These are phyloP conservation scores for Leucozona laternaria DNA, from an alignment of 2,888 invertebrate genomes.

Conservation along the genomic window DNA sequence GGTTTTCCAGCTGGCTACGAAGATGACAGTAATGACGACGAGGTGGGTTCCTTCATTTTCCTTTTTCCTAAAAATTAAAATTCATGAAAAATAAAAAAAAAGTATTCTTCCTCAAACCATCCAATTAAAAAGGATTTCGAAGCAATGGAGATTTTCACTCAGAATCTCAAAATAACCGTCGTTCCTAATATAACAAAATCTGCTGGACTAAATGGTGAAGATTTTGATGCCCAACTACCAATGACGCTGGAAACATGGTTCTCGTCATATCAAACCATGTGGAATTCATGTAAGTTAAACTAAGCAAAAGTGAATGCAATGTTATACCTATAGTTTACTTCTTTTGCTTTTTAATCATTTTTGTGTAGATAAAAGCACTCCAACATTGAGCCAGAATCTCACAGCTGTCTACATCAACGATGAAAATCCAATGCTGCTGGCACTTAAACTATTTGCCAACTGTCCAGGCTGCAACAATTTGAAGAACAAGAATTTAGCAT, in stretches of 20 bases:
- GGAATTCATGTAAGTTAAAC: constrained; percentile 79
- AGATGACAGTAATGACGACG: constrained; percentile 77
- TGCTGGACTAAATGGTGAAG: constrained; percentile 81
- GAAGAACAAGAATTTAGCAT: constrained; percentile 82
- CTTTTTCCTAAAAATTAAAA: not conserved
- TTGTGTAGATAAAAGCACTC: constrained; percentile 79
- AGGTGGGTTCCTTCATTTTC: constrained; percentile 64
- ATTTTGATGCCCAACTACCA: constrained; percentile 81
- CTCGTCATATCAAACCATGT: constrained; percentile 79
- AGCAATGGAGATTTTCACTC: constrained; percentile 74
- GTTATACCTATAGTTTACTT: not conserved
- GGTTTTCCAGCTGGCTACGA: constrained; percentile 81
- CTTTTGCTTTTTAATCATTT: not conserved
- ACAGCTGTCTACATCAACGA: constrained; percentile 77
- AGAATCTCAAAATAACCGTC: constrained; percentile 82
- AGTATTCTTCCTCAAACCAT: not conserved
- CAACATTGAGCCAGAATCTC: constrained; percentile 79
- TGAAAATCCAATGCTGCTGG: constrained; percentile 80
- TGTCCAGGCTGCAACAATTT: constrained; percentile 82
- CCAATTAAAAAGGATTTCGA: constrained; percentile 7
- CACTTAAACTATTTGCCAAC: constrained; percentile 82
- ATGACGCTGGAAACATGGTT: constrained; percentile 79
- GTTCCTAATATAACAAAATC: constrained; percentile 82
- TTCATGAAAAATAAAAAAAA: not conserved
- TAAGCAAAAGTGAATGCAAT: not conserved